Conservation (phyloP, 1,140 invertebrate species). For the Tetraneura akinire region DNA sequence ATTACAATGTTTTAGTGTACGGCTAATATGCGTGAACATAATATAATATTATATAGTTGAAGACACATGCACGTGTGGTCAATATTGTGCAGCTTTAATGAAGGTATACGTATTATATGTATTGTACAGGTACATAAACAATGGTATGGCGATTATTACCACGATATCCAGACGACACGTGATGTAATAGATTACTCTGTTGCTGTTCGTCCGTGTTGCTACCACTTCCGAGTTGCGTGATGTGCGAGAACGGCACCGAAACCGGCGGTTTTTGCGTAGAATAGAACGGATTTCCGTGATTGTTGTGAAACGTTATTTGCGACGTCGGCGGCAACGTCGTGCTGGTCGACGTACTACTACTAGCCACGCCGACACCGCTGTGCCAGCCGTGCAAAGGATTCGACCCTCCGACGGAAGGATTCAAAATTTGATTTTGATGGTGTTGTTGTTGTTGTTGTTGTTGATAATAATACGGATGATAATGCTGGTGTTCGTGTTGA, state of each 20-base stretch:
- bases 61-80: too few relatives aligned
- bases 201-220: not conserved
- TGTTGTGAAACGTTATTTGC: conserved; percentile 1
- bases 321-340: not conserved
- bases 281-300: conserved; percentile 3
- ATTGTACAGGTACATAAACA: not conserved
- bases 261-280: conserved; percentile 14
- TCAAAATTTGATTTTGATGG: too few relatives aligned
- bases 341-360: conserved; percentile 26
- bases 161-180: conserved; percentile 22
- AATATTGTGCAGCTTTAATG: too few relatives aligned
- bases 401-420: not conserved
- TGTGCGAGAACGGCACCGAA: not conserved
- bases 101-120: too few relatives aligned
- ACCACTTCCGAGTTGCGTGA: not conserved
- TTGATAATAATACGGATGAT: conserved; percentile 26
- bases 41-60: too few relatives aligned
- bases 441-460: not conserved
- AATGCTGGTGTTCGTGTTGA: conserved; percentile 30
- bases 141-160: conserved; percentile 13
- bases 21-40: too few relatives aligned
- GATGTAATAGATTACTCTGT: not conserved
- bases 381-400: conserved; percentile 13
- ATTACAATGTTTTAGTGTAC: too few relatives aligned
- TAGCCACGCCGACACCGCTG: not conserved